Evolutionary conservation across 2,888 invertebrate species (phyloP).

Genomic region (Biston betularia): DNA sequence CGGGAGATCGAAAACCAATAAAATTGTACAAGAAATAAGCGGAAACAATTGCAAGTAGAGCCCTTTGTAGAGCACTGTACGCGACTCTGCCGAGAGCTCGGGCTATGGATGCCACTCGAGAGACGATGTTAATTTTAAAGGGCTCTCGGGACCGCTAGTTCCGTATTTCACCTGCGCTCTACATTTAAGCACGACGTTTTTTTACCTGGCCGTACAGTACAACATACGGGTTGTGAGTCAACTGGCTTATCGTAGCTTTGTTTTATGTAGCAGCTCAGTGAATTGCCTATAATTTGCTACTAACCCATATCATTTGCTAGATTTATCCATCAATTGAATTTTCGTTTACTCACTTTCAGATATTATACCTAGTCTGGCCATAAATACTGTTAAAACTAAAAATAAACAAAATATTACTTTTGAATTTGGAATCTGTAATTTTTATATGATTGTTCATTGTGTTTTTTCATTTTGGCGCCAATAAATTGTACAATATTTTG

Average conservation of each 20-base stretch:
- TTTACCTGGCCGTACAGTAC: not conserved
- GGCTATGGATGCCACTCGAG: conserved; percentile 18
- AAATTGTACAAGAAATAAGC: conserved; percentile 53
- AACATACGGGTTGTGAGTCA: not conserved
- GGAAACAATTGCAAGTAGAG: conserved; percentile 48
- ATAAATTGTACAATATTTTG: no score
- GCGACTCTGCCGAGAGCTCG: conserved; percentile 20
- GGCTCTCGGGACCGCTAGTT: conserved; percentile 2
- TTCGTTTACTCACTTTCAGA: not conserved
- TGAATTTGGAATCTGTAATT: no score
- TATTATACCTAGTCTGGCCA: no score
- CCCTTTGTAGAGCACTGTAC: conserved; percentile 33
- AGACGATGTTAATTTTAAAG: conserved; percentile 18
- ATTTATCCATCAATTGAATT: not conserved
- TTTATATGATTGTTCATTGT: no score
- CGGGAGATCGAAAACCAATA: conserved; percentile 52
- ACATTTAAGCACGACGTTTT: conserved; percentile 1
- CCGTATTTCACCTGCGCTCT: conserved; percentile 17
- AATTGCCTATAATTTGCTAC: no score
- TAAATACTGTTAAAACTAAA: no score
- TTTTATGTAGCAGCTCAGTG: not conserved
- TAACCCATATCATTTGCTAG: no score
- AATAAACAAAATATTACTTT: no score
- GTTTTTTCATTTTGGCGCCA: no score
- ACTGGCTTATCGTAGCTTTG: not conserved